Evolutionary conservation across 1,140 invertebrate species (phyloP), one percentile per base, ranked within the genome.

Genomic region (Uloborus diversus): DNA sequence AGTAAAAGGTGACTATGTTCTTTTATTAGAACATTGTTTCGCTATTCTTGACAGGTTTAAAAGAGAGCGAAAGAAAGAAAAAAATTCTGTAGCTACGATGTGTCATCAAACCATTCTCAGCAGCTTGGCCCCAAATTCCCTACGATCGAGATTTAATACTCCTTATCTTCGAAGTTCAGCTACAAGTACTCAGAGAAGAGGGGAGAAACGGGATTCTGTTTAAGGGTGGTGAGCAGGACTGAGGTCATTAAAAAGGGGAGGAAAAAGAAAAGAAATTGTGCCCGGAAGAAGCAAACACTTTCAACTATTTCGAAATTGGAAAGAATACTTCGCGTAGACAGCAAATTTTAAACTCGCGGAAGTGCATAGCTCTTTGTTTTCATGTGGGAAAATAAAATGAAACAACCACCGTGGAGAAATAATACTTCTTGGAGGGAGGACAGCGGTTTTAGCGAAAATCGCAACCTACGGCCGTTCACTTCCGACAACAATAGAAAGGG

Each of bases 261-360:
- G 37, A 64, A 64, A 49, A 51, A 69, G 66, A 5, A 51, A 62
- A 78, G 49, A 20, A 78, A 78, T 78, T 78, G 62, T 47, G 9
- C 13, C n/a, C 61, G 30, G 32, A 73, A 66, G 73, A 66, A 78
- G 73, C 61, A 78, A 78, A 78, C 73, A 78, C 73, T 78, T 65
- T 35, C 73, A 78, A 78, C 73, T 78, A 78, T 78, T 78, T 78
- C 73, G 73, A 78, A 78, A 78, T 78, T 78, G 73, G 73, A 78
- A 78, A 64, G 73, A 78, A 78, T 78, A 78, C 73, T 65, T 78
- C 47, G 62, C 73, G 61, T 56, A 51, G 62, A 47, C 53, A 42
- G 56, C 62, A 78, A 64, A 78, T 78, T 78, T 78, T 65, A 78
- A 78, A 65, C 47, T 66, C 59, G 30, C 42, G 61, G 62, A 65